phyloP scores from a whole-genome alignment of 1,140 invertebrate species.

The Colletes gigas region DNA sequence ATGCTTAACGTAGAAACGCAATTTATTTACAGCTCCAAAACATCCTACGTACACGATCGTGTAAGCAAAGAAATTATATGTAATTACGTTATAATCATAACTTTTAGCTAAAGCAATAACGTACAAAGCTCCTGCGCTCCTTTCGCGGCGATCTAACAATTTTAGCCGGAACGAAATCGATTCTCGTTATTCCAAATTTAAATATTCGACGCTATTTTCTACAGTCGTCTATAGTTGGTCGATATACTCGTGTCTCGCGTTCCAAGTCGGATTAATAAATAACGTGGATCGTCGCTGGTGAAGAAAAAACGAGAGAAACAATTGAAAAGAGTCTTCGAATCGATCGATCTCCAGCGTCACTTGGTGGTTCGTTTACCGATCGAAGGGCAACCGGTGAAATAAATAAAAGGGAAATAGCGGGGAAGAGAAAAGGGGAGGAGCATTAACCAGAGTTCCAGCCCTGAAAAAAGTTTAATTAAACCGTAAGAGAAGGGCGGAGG shows the following conservation, averaged over 20 bases:
- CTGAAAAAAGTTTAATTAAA: conserved; percentile 50
- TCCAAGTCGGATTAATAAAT: neutral
- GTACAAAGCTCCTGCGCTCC: no score
- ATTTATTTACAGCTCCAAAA: conserved; percentile 21
- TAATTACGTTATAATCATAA: no score
- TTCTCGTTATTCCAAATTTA: no score
- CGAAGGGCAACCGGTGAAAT: no score
- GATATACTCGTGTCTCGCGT: no score
- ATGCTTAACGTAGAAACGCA: conserved; percentile 4
- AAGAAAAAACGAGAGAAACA: neutral
- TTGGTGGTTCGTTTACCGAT: neutral
- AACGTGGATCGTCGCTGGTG: neutral
- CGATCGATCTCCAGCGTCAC: conserved; percentile 31
- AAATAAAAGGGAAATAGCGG: neutral
- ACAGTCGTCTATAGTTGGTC: no score
- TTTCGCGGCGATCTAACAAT: no score
- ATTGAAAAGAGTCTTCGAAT: conserved; percentile 19
- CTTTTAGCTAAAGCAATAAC: no score
- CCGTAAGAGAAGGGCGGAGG: neutral
- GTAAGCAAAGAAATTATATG: neutral
- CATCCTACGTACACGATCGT: neutral
- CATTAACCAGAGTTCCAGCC: neutral
- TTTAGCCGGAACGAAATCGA: no score
- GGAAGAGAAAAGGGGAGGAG: neutral
- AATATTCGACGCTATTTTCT: no score